Conservation (phyloP, 2,888 invertebrate species). For the Spisula subtruncata region DNA sequence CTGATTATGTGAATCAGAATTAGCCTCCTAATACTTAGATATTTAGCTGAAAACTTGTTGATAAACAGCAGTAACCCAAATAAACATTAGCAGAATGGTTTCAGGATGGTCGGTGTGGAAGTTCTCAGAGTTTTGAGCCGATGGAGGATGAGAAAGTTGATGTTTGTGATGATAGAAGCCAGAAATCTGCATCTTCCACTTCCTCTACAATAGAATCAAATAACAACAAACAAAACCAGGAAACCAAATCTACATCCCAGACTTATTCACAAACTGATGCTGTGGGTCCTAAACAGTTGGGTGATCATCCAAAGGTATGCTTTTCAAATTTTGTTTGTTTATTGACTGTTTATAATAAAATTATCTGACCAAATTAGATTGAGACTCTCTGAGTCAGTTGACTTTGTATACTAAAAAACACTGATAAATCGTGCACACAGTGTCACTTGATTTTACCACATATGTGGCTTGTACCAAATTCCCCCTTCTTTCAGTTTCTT, state of each 20-base stretch:
- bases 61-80: too few species aligned
- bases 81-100: neutral
- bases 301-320: constrained; percentile 3
- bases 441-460: too few species aligned
- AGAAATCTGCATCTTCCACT: neutral
- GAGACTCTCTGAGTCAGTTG: too few species aligned
- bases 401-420: too few species aligned
- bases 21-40: too few species aligned
- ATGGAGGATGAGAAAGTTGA: neutral
- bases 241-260: neutral
- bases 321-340: neutral
- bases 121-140: neutral
- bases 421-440: too few species aligned
- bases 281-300: neutral
- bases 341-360: neutral
- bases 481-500: too few species aligned
- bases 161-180: too few species aligned
- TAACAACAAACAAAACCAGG: neutral
- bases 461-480: too few species aligned
- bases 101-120: neutral
- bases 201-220: neutral
- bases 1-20: neutral
- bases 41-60: too few species aligned
- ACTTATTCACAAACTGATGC: neutral
- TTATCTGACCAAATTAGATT: neutral